A percentile compares a stretch with the other conserved stretches of the same genome.
Evolutionary conservation across 1,140 invertebrate species (phyloP).

Genomic region (Drosophila pseudoananassae): DNA sequence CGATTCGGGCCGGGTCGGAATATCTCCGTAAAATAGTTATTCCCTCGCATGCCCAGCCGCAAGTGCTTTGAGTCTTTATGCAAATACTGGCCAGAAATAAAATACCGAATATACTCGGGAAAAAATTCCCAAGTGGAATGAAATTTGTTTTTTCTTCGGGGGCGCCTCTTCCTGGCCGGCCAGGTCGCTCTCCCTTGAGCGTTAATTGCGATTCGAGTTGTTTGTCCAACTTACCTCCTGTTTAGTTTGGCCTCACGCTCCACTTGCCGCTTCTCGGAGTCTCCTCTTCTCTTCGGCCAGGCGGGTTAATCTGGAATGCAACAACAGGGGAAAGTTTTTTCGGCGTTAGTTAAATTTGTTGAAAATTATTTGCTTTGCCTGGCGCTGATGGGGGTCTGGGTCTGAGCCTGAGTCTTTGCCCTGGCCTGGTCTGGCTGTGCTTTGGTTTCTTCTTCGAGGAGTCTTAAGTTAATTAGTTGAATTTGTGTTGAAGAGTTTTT

Average conservation of each 20-base stretch:
- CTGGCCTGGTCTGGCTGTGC: slow-evolving; percentile 30
- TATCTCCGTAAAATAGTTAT: slow-evolving; percentile 15
- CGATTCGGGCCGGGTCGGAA: background rate
- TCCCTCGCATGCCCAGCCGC: slow-evolving; percentile 12
- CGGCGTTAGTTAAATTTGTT: slow-evolving; percentile 65
- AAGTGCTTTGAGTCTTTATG: slow-evolving; percentile 39
- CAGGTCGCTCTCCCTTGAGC: slow-evolving; percentile 25
- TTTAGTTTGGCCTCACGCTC: slow-evolving; percentile 73
- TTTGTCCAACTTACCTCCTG: slow-evolving; percentile 72
- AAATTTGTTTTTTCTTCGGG: slow-evolving; percentile 22
- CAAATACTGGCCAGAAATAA: slow-evolving; percentile 25
- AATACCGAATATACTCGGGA: slow-evolving; percentile 15
- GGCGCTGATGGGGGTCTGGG: slow-evolving; percentile 22
- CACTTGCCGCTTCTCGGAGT: slow-evolving; percentile 36
- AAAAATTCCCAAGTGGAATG: slow-evolving; percentile 22
- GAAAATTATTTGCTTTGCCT: slow-evolving; percentile 69
- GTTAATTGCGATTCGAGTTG: slow-evolving; percentile 62
- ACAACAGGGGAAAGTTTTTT: slow-evolving; percentile 55
- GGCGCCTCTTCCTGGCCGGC: background rate
- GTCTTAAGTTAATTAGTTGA: slow-evolving; percentile 67
- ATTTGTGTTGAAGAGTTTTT: slow-evolving; percentile 56
- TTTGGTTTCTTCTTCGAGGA: slow-evolving; percentile 41
- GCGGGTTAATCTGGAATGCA: slow-evolving; percentile 50
- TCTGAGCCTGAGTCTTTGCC: background rate
- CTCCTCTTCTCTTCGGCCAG: slow-evolving; percentile 13